Percentiles rank a stretch among this genome's conserved stretches.
phyloP scores from a whole-genome alignment of 2,888 invertebrate genomes.

The Drosophila borealis region DNA sequence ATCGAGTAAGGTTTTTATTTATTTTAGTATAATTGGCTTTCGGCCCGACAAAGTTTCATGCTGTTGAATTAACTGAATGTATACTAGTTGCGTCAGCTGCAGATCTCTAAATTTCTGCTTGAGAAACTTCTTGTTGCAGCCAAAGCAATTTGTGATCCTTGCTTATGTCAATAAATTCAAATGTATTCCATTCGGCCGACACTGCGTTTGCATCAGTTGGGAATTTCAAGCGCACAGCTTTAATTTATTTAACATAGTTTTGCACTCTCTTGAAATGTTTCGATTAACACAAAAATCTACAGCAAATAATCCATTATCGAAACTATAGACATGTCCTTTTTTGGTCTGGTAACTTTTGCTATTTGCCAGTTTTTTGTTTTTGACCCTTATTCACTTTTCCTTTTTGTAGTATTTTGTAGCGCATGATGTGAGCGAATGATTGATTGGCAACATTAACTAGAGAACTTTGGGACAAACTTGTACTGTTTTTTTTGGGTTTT shows the following conservation, averaged over 20 bases:
- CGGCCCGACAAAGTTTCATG: constrained; percentile 53
- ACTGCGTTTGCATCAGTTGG: background rate
- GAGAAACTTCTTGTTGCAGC: background rate
- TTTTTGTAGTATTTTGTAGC: constrained; percentile 60
- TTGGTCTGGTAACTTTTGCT: constrained; percentile 51
- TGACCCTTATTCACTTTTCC: constrained; percentile 20
- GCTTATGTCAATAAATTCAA: no score
- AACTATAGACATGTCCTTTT: constrained; percentile 45
- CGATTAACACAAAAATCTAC: background rate
- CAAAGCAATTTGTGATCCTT: constrained; percentile 1
- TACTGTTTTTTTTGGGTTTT: constrained; percentile 40
- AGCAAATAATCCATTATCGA: constrained; percentile 49
- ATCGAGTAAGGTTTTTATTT: constrained; percentile 65
- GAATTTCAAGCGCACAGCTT: background rate
- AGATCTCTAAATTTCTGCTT: constrained; percentile 19
- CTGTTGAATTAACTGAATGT: constrained; percentile 63
- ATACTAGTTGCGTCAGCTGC: constrained; percentile 12
- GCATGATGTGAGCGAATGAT: constrained; percentile 58
- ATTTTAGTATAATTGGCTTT: constrained; percentile 73
- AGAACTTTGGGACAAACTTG: constrained; percentile 37
- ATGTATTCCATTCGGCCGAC: no score
- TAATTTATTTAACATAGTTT: constrained; percentile 5
- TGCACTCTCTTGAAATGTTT: constrained; percentile 7
- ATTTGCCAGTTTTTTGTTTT: constrained; percentile 36
- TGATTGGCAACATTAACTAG: constrained; percentile 58